Conservation (phyloP, 2,797 vertebrate species). For the Anguilla obscura region DNA sequence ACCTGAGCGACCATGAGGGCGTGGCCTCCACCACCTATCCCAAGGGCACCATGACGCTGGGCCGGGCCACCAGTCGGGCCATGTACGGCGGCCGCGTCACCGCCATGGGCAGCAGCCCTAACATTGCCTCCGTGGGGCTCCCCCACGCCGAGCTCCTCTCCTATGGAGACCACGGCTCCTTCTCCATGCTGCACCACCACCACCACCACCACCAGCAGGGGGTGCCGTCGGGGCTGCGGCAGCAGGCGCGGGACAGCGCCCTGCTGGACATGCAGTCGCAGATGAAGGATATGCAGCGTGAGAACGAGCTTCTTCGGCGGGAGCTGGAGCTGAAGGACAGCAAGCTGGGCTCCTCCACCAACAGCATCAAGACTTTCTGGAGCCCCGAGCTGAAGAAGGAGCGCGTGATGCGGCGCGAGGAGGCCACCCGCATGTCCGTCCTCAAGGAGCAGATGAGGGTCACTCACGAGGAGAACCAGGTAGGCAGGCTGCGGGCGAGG, state of each 20-base stretch:
- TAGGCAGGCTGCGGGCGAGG: slow-evolving; percentile 59
- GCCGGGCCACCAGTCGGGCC: slow-evolving; percentile 84
- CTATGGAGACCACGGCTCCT: slow-evolving; percentile 78
- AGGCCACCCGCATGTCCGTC: slow-evolving; percentile 80
- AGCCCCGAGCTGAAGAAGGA: slow-evolving; percentile 90
- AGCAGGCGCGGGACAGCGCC: slow-evolving; percentile 78
- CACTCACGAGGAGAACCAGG: slow-evolving; percentile 89
- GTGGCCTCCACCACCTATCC: slow-evolving; percentile 85
- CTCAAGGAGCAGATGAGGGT: slow-evolving; percentile 88
- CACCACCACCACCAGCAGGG: slow-evolving; percentile 61
- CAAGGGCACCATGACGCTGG: slow-evolving; percentile 93
- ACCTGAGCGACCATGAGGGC: slow-evolving; percentile 85
- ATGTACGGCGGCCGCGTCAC: slow-evolving; percentile 81
- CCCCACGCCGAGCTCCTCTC: slow-evolving; percentile 79
- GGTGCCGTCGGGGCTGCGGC: slow-evolving; percentile 79
- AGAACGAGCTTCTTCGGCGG: slow-evolving; percentile 87
- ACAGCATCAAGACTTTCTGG: slow-evolving; percentile 92
- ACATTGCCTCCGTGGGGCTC: slow-evolving; percentile 84
- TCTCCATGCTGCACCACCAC: slow-evolving; percentile 65
- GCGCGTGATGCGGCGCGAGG: slow-evolving; percentile 83
- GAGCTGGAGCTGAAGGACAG: slow-evolving; percentile 87
- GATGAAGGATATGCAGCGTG: slow-evolving; percentile 87
- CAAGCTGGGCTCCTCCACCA: slow-evolving; percentile 80
- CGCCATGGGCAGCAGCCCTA: slow-evolving; percentile 89
- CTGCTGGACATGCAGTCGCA: slow-evolving; percentile 85